A percentile compares a stretch with the other conserved stretches of the same genome.
phyloP scores from a whole-genome alignment of 30 jellyfish, hydroid and myxozoan species.

The Hydractinia echinata region DNA sequence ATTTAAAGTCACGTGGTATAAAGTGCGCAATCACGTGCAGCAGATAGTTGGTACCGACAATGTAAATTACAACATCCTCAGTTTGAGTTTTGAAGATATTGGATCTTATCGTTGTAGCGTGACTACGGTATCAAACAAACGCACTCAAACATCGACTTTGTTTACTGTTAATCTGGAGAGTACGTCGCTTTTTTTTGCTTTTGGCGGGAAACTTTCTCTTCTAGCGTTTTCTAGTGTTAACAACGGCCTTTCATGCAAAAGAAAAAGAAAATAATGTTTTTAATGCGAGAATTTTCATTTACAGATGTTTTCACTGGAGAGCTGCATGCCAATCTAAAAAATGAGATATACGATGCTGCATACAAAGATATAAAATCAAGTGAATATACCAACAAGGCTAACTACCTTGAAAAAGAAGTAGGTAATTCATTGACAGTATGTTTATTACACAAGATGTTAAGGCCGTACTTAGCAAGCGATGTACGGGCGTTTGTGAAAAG shows the following conservation, averaged over 20 bases:
- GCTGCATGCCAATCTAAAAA: not conserved
- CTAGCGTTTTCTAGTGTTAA: not conserved
- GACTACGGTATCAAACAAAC: not conserved
- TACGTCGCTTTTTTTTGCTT: not conserved
- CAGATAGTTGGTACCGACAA: not conserved
- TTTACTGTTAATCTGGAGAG: not conserved
- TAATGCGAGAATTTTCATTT: not conserved
- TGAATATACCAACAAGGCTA: not conserved
- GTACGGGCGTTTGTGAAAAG: too few species aligned
- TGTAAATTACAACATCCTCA: not conserved
- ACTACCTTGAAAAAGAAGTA: not conserved
- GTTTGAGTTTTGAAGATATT: conserved; percentile 1
- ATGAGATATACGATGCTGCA: not conserved
- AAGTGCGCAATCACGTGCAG: not conserved
- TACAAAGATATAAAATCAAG: not conserved
- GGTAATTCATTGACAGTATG: not conserved
- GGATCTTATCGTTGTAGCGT: not conserved
- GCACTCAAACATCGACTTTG: not conserved
- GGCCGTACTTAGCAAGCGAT: too few species aligned
- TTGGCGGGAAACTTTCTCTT: not conserved
- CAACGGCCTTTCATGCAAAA: not conserved
- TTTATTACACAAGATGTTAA: too few species aligned
- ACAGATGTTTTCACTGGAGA: conserved; percentile 14
- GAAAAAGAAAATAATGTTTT: not conserved
- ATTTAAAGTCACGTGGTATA: conserved; percentile 2